These are phyloP conservation scores for Dasypus novemcinctus DNA, from an alignment of 2,113 vertebrate genomes.

Conservation along the genomic window DNA sequence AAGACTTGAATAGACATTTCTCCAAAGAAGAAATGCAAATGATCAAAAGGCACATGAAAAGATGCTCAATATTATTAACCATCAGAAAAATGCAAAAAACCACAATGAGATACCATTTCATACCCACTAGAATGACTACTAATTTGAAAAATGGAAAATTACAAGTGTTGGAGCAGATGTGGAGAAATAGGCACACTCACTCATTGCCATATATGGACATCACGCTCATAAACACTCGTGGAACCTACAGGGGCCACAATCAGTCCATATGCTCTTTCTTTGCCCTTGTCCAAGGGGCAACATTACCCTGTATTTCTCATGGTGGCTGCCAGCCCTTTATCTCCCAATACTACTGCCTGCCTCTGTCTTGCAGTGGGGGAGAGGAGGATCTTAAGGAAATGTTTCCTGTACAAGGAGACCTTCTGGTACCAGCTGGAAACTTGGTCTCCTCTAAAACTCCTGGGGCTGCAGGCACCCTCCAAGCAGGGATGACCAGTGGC, in stretches of 20 bases:
- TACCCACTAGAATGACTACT: too few species aligned
- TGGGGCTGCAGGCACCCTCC: accelerated
- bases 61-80: too few species aligned
- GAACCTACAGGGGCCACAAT: neutral
- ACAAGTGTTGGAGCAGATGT: too few species aligned
- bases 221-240: conserved; percentile 11
- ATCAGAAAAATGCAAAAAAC: too few species aligned
- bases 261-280: neutral
- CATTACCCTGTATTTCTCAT: neutral
- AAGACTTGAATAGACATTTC: too few species aligned
- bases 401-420: neutral
- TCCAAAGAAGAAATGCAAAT: too few species aligned
- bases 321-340: neutral
- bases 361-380: neutral
- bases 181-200: too few species aligned
- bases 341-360: neutral
- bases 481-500: neutral
- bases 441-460: neutral
- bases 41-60: too few species aligned
- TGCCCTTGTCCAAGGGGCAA: neutral
- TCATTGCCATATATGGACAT: too few species aligned
- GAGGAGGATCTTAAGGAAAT: neutral
- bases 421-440: neutral
- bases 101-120: too few species aligned
- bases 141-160: too few species aligned